phyloP scores from a whole-genome alignment of 2,888 invertebrate species.

The Acronicta alni region DNA sequence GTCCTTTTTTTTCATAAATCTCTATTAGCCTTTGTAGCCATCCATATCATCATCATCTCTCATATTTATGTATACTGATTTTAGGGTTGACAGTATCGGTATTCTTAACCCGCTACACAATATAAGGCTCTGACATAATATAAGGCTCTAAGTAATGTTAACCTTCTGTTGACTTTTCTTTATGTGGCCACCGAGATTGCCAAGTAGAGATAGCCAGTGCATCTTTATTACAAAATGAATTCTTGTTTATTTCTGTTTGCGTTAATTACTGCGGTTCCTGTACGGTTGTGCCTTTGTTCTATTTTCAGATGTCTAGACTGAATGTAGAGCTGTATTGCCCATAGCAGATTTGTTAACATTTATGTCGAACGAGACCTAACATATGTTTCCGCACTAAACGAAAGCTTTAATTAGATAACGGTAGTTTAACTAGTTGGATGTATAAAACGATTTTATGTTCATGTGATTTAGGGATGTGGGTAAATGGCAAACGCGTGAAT shows the following conservation, averaged over 20 bases:
- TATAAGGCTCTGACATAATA: no score
- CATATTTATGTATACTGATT: no score
- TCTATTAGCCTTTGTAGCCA: no score
- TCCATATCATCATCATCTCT: no score
- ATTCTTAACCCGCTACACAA: no score
- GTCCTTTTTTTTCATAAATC: no score
- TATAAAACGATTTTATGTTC: neutral
- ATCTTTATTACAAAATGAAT: constrained; percentile 53
- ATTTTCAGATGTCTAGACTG: constrained; percentile 46
- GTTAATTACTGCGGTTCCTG: constrained; percentile 55
- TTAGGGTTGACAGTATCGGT: no score
- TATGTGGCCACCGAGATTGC: constrained; percentile 52
- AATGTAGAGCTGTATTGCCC: constrained; percentile 23
- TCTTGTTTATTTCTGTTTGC: constrained; percentile 48
- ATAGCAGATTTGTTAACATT: constrained; percentile 33
- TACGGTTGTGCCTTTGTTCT: constrained; percentile 42
- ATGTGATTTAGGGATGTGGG: neutral
- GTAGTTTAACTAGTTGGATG: neutral
- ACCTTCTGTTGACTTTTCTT: constrained; percentile 25
- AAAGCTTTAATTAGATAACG: constrained; percentile 1
- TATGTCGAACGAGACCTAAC: constrained; percentile 2
- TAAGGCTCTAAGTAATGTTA: no score
- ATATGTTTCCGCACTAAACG: constrained; percentile 2
- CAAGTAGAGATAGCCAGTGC: constrained; percentile 52
- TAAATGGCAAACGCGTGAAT: no score